Evolutionary conservation across 2,888 invertebrate genomes (phyloP).

Genomic region (Troglohyphantes excavatus): DNA sequence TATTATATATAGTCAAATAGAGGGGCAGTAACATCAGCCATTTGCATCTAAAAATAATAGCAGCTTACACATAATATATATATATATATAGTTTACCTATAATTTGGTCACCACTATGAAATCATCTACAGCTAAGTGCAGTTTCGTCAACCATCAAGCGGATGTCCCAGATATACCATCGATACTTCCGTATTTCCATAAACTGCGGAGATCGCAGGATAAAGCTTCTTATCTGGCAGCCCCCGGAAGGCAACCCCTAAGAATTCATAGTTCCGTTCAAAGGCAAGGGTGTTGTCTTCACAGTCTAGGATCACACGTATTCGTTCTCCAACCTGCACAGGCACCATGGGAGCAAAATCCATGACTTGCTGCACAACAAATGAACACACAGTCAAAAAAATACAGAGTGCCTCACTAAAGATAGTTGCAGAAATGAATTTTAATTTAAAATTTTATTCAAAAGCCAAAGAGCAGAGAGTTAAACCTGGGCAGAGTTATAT

Average conservation of each 20-base stretch:
- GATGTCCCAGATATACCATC: conserved; percentile 98
- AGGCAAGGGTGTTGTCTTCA: conserved; percentile 97
- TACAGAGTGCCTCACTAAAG: conserved; percentile 74
- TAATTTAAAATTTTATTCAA: conserved; percentile 48
- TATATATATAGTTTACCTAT: conserved; percentile 41
- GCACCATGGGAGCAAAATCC: conserved; percentile 80
- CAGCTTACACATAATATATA: neutral
- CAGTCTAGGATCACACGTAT: conserved; percentile 98
- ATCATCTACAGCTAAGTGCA: conserved; percentile 70
- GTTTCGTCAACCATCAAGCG: conserved; percentile 91
- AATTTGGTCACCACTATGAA: conserved; percentile 57
- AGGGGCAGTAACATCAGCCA: neutral
- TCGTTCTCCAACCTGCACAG: conserved; percentile 93
- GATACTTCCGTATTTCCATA: conserved; percentile 99
- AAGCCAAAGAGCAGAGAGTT: conserved; percentile 19
- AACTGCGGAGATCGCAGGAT: conserved; percentile 98
- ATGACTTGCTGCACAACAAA: conserved; percentile 78
- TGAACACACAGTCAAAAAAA: conserved; percentile 58
- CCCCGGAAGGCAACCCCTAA: conserved; percentile 98
- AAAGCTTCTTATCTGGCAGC: conserved; percentile 95
- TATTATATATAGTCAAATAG: neutral
- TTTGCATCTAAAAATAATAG: neutral
- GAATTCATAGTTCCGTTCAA: conserved; percentile 99
- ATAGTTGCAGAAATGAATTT: conserved; percentile 70
- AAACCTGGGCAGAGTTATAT: conserved; percentile 4